These are phyloP conservation scores for Muscicapa comitata DNA, from an alignment of 2,797 vertebrate genomes.

Conservation along the genomic window DNA sequence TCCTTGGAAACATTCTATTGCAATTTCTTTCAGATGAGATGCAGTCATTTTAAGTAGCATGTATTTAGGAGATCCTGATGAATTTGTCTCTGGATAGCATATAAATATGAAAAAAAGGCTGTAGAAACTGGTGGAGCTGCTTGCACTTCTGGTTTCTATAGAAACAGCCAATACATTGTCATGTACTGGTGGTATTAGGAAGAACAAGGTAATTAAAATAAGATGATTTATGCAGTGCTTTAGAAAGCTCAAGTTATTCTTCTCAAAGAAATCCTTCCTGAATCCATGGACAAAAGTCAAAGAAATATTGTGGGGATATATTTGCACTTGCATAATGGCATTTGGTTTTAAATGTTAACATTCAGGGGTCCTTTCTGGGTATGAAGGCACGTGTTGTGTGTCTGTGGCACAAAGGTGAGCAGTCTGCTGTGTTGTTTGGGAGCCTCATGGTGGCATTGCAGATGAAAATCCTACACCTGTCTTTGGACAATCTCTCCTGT, in stretches of 20 bases:
- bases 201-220: constrained; percentile 42
- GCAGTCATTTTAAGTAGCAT: constrained; percentile 70
- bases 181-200: not conserved
- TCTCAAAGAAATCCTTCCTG: not conserved
- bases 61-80: constrained; percentile 62
- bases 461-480: not conserved
- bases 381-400: not conserved
- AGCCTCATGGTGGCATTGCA: not conserved
- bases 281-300: not conserved
- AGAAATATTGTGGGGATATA: not conserved
- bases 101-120: constrained; percentile 59
- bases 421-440: not conserved
- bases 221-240: constrained; percentile 13
- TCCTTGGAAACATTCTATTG: constrained; percentile 73
- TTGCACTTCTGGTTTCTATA: constrained; percentile 73
- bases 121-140: constrained; percentile 38
- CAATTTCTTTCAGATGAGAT: constrained; percentile 69
- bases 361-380: not conserved
- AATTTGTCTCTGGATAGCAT: constrained; percentile 62
- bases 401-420: not conserved
- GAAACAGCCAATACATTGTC: constrained; percentile 67
- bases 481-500: not conserved
- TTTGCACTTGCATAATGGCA: not conserved
- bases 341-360: not conserved
- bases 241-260: not conserved